Evolutionary conservation across 2,113 vertebrate genomes (phyloP).

Genomic region (Limnothrissa miodon): DNA sequence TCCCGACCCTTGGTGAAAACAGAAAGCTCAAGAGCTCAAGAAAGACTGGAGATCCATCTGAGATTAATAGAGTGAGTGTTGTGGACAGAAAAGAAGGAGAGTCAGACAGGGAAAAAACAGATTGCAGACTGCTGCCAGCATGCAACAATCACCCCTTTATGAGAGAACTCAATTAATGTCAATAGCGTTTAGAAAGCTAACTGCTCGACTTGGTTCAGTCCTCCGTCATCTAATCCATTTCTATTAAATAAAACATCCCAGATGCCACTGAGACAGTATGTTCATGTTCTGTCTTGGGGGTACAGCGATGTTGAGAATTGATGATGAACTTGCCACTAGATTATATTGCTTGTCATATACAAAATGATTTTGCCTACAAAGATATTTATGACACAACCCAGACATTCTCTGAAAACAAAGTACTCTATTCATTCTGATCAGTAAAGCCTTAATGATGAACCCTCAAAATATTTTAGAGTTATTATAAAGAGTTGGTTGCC

Average conservation of each 20-base stretch:
- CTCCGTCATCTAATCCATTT: constrained; percentile 5
- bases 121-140: background rate
- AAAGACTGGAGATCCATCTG: background rate
- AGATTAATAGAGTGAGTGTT: background rate
- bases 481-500: background rate
- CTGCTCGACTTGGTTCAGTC: background rate
- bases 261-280: background rate
- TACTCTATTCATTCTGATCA: background rate
- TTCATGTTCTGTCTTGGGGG: background rate
- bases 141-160: constrained; percentile 8
- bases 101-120: constrained; percentile 1
- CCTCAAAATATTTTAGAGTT: background rate
- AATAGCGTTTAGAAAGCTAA: background rate
- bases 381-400: background rate
- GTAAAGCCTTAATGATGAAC: background rate
- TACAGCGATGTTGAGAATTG: background rate
- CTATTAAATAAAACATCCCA: background rate
- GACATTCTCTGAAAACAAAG: background rate
- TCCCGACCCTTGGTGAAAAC: background rate
- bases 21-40: background rate
- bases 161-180: constrained; percentile 1
- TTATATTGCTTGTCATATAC: background rate
- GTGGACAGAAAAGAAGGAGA: background rate
- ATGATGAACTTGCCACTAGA: background rate
- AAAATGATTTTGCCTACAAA: background rate